Evolutionary conservation across 2,797 vertebrate genomes (phyloP), one percentile per base, ranked within the genome.

Genomic region (Falco novaeseelandiae): DNA sequence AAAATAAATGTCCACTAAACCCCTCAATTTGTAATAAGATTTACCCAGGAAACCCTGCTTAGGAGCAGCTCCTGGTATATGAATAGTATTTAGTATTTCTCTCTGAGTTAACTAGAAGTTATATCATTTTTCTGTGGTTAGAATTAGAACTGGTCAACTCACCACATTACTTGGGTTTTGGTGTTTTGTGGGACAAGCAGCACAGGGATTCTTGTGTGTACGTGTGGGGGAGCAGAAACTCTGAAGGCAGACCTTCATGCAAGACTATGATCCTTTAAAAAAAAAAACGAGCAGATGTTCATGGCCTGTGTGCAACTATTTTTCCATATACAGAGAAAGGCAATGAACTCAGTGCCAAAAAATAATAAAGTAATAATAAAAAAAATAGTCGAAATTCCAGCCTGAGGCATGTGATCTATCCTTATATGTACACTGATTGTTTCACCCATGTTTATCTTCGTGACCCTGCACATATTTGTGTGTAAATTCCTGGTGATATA

Each of bases 251-350:
- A 59, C 21, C 48, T 77, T 77, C 27, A 8, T 77, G 69, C 66
- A 82, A 32, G 8, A 4, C 17, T 63, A 18, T 80, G 66, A 76
- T 67, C 34, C 48, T 88, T 88, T 55, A n/a, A n/a, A 38, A 44
- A 80, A 61, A 77, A 69, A 89, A 9, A 5, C 0, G 2, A 81
- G 46, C 71, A 95, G 83, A 90, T 93, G 87, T 87, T 96, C 59
- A 7, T 93, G 91, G 91, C 46, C 79, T 70, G 66, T 49, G 44
- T 85, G 58, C 89, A 96, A 74, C 61, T 93, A 48, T 83, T 95
- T 96, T 91, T 92, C 90, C 9, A 7, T 92, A 86, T 81, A 74
- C 54, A 86, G 74, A 85, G 61, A 79, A 87, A 94, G 29, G 84
- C 87, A 79, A 69, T 0, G 36, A 70, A 83, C 57, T 89, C 17